Conservation (phyloP, 2,113 vertebrate genomes). For the Anoura caudifer region DNA sequence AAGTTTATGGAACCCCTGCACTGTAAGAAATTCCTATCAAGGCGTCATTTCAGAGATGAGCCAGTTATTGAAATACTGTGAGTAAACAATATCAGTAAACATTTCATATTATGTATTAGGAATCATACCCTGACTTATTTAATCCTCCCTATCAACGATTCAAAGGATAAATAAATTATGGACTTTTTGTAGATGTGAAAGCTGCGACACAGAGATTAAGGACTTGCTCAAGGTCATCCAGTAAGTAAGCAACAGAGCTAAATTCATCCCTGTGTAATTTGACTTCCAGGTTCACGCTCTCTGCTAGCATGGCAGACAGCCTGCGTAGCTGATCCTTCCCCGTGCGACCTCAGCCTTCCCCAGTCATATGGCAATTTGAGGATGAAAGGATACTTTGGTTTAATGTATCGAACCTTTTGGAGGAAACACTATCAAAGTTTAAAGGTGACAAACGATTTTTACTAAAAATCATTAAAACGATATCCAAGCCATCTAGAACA, state of each 20-base stretch:
- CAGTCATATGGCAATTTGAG: not conserved
- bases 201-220: not conserved
- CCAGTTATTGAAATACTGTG: not conserved
- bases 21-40: not conserved
- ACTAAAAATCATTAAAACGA: constrained; percentile 21
- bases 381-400: not conserved
- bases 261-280: not conserved
- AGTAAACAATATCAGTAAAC: not conserved
- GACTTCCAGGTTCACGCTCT: not conserved
- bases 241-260: not conserved
- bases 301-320: not conserved
- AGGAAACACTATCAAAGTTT: not conserved
- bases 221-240: not conserved
- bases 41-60: not conserved
- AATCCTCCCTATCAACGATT: not conserved
- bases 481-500: not conserved
- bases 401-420: not conserved
- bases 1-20: not conserved
- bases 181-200: not conserved
- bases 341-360: not conserved
- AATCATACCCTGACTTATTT: not conserved
- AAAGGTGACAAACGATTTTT: not conserved
- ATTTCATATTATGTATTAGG: not conserved
- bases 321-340: not conserved
- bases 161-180: not conserved